Evolutionary conservation across 2,888 invertebrate species (phyloP), one percentile per base, ranked within the genome.

Genomic region (Microctonus brassicae): DNA sequence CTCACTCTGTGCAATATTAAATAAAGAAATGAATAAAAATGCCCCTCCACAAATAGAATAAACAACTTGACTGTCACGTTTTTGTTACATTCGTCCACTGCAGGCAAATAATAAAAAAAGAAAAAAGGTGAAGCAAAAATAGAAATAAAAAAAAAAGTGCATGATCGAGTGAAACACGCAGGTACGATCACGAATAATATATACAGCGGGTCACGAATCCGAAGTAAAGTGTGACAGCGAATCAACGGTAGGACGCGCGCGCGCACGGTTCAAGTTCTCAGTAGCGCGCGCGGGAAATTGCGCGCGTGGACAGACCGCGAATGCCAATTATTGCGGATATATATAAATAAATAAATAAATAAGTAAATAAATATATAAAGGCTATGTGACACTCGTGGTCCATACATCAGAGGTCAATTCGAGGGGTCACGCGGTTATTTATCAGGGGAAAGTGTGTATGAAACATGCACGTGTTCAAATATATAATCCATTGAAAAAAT

Each of bases 401-500:
- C 33, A n/a, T n/a, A 33, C 9, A 13, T 47, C 29, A 78, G 80
- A 83, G 82, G 81, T 82, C 82, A 82, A 80, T 78, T 77, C 4
- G 6, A 36, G 80, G 83, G 84, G 81, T 83, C 82, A 80, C 78
- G 71, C 79, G 75, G 70, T 73, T 74, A 77, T 73, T 74, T 63
- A 77, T 36, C 36, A 36, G 10, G 79, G 79, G 81, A 81, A 80
- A 83, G 82, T 82, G 76, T 55, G 52, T 20, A 33, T 17, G 52
- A 65, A 57, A 73, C 62, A 69, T 62, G 67, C 65, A 72, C 70
- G 70, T 69, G 72, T 61, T 66, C 72, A n/a, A n/a, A n/a, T n/a
- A n/a, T n/a, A n/a, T n/a, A n/a, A n/a, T n/a, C n/a, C n/a, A n/a
- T n/a, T n/a, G n/a, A n/a, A n/a, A n/a, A n/a, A 66, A 53, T 24